Evolutionary conservation across 2,888 invertebrate genomes (phyloP).

Genomic region (Melinaea menophilus): DNA sequence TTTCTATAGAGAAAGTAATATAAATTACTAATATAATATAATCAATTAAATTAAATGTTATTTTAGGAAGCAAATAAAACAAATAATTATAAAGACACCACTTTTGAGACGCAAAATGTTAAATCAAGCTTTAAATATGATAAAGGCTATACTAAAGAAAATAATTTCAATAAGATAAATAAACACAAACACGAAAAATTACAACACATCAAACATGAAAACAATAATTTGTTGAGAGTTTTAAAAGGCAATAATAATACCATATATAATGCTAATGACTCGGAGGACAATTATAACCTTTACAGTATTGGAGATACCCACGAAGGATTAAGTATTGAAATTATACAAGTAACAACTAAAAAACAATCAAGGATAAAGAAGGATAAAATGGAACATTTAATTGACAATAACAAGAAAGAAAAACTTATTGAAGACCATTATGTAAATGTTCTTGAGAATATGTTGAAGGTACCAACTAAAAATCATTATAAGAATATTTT

Average conservation of each 20-base stretch:
- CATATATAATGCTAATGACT: not conserved
- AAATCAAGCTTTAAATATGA: no score
- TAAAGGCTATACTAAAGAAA: no score
- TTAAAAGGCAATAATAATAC: not conserved
- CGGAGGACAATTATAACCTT: not conserved
- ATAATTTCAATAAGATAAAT: no score
- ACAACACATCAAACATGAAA: not conserved
- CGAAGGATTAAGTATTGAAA: not conserved
- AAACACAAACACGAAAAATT: no score
- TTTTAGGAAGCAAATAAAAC: no score
- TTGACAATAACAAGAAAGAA: not conserved
- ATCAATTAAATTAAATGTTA: no score
- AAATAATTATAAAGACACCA: no score
- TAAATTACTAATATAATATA: no score
- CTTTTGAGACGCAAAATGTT: no score
- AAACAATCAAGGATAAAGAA: not conserved
- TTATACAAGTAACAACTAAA: not conserved
- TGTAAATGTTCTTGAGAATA: slow-evolving; percentile 2
- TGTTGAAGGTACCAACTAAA: not conserved
- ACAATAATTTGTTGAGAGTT: not conserved
- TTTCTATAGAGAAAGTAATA: no score
- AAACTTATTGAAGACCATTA: not conserved
- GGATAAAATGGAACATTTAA: no score
- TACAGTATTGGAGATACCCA: not conserved
- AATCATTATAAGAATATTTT: not conserved